A percentile compares a stretch with the other conserved stretches of the same genome.
Evolutionary conservation across 2,888 invertebrate species (phyloP).

Genomic region (Sinohyriopsis cumingii): DNA sequence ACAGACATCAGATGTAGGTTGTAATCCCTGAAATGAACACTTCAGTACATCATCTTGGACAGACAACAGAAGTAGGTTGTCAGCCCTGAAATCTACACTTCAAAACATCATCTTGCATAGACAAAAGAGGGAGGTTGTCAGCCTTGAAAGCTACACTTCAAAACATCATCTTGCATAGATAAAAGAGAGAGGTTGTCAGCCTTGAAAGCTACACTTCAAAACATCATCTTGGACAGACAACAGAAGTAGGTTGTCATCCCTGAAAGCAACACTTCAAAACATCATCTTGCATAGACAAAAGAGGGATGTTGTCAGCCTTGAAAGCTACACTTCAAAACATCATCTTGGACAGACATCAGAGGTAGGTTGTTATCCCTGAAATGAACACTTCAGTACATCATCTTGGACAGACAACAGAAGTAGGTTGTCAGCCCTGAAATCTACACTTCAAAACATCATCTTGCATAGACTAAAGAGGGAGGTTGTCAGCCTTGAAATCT

Average conservation of each 20-base stretch:
- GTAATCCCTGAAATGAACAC: constrained; percentile 42
- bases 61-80: constrained; percentile 33
- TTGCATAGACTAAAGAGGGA: constrained; percentile 39
- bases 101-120: constrained; percentile 30
- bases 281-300: constrained; percentile 32
- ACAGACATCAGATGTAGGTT: constrained; percentile 34
- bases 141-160: no score
- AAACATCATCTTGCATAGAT: no score
- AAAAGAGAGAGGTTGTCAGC: no score
- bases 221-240: constrained; percentile 36
- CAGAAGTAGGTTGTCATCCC: constrained; percentile 37
- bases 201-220: constrained; percentile 29
- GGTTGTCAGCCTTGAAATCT: constrained; percentile 46
- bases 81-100: constrained; percentile 40
- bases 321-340: not conserved
- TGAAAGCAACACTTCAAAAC: constrained; percentile 36
- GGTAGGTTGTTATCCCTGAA: constrained; percentile 31
- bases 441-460: constrained; percentile 20
- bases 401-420: constrained; percentile 38
- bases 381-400: constrained; percentile 22
- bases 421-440: constrained; percentile 43
- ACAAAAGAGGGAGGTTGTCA: constrained; percentile 38
- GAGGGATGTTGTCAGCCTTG: constrained; percentile 43
- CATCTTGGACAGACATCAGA: no score
- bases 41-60: constrained; percentile 33